Base-by-base conservation (phyloP, 1,140 invertebrate genomes). In the Odontomachus brunneus region DNA sequence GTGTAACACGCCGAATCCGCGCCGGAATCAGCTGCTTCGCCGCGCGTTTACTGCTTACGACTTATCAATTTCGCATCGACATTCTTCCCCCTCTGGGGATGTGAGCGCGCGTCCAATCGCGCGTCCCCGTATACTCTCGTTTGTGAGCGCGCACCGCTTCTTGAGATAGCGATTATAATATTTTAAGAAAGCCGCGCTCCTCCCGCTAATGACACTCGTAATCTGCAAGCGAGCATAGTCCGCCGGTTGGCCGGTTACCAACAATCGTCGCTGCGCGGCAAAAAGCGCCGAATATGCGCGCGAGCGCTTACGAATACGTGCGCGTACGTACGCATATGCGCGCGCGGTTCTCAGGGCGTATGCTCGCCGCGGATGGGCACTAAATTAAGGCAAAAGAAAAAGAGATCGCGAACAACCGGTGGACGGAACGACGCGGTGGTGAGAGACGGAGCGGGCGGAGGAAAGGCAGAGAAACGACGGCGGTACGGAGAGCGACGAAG, bases 351-450 rank as follows among this genome's bases (percentile, higher is more conserved):
- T 86, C 78, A 84, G 65, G 82, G 83, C 78, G 87, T 89, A 89
- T 84, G 84, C 75, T 55, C 60, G 87, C 55, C 82, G 88, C 74
- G 83, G 82, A 85, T 83, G 83, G 84, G 74, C 84, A 89, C 86
- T 90, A 88, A 91, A 91, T 91, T 90, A 88, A 91, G 85, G 88
- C 83, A 91, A 90, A 90, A 91, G 88, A 90, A 89, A 89, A 89
- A 87, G 88, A 87, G 87, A 88, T 88, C 87, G 84, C 71, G 57
- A 82, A 66, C 83, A n/a, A n/a, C n/a, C n/a, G n/a, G n/a, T 57
- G 60, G 66, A 65, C 51, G 55, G 49, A 26, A 51, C n/a, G 63
- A 26, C 15, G 57, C 15, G 4, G 3, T 17, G 14, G 19, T 33
- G 24, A 19, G 67, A 38, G 17, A 49, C 19, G 51, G 49, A 75